These are phyloP conservation scores for Theodoxus fluviatilis DNA, from an alignment of 2,888 invertebrate species.

Conservation along the genomic window DNA sequence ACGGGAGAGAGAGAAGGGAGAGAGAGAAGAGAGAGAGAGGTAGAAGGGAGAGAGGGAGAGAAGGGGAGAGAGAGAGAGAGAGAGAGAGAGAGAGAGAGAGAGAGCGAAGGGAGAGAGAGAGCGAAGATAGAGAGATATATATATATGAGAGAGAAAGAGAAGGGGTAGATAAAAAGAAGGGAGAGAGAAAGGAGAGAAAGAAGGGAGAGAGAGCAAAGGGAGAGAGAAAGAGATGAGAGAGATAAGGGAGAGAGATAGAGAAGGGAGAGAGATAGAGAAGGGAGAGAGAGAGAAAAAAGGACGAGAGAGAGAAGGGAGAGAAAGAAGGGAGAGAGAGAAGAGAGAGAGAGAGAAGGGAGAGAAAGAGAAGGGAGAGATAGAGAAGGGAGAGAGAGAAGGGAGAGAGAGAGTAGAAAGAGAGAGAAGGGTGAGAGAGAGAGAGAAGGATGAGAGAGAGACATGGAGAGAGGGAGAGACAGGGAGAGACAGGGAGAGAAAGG, in stretches of 20 bases:
- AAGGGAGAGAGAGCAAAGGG: too few species aligned
- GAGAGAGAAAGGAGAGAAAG: too few species aligned
- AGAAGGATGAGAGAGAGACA: background rate
- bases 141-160: too few species aligned
- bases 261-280: background rate
- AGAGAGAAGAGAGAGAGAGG: too few species aligned
- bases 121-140: too few species aligned
- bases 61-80: too few species aligned
- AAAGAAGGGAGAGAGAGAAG: background rate
- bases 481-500: background rate
- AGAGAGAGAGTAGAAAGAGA: background rate
- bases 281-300: background rate
- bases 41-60: too few species aligned
- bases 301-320: background rate
- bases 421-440: background rate
- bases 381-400: background rate
- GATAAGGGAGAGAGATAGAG: background rate
- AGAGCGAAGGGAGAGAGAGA: too few species aligned
- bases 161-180: too few species aligned
- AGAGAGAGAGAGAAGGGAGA: background rate
- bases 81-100: too few species aligned
- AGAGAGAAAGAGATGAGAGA: too few species aligned
- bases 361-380: background rate
- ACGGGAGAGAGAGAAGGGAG: too few species aligned
- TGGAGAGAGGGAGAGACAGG: background rate